Percentiles rank a stretch among this genome's conserved stretches.
These are phyloP conservation scores for Petroica traversi DNA, from an alignment of 2,113 vertebrate species.

Conservation along the genomic window DNA sequence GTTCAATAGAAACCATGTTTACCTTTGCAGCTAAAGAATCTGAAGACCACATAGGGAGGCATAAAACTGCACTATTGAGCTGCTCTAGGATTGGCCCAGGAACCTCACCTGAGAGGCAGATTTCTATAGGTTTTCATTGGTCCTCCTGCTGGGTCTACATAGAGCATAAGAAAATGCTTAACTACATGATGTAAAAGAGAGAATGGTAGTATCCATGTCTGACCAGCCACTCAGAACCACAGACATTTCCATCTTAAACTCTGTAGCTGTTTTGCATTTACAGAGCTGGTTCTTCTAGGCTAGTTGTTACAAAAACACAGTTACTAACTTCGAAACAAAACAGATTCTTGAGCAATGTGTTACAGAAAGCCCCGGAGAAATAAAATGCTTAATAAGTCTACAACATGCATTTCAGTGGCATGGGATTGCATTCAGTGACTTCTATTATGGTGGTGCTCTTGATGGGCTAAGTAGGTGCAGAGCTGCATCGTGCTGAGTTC, in stretches of 20 bases:
- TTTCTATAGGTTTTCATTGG: neutral
- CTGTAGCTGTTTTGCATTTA: neutral
- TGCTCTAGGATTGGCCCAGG: neutral
- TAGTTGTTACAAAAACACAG: neutral
- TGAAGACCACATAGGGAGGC: neutral
- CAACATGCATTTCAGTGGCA: neutral
- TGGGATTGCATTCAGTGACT: fast-evolving
- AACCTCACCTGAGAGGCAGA: neutral
- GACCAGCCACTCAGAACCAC: neutral
- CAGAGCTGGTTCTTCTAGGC: neutral
- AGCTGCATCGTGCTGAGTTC: neutral
- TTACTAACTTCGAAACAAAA: neutral
- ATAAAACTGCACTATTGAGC: neutral
- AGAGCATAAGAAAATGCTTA: neutral
- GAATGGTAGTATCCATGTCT: neutral
- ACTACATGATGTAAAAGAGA: neutral
- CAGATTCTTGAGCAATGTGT: neutral
- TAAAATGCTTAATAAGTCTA: neutral
- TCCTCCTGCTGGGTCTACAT: neutral
- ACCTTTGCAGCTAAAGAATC: neutral
- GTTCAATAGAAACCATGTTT: neutral
- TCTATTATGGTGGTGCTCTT: neutral
- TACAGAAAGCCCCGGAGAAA: neutral
- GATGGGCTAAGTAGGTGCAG: neutral
- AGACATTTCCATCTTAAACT: neutral